Evolutionary conservation across 2,888 invertebrate species (phyloP).

Genomic region (Sipha maydis): DNA sequence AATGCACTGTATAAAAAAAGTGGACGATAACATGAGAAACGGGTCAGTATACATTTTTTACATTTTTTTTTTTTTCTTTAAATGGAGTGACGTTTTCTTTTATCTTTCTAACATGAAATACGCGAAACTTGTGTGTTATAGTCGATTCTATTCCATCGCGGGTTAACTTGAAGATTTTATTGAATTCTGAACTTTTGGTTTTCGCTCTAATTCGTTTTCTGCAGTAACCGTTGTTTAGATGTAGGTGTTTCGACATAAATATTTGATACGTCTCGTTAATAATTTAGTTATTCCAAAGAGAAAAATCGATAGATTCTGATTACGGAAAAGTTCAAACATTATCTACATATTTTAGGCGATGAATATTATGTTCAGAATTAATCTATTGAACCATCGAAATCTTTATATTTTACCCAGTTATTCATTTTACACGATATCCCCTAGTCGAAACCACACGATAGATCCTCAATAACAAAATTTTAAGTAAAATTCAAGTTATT

Average conservation of each 20-base stretch:
- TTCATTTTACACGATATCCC: neutral
- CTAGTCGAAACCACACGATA: neutral
- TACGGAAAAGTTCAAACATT: too few relatives aligned
- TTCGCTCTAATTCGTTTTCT: constrained; percentile 1
- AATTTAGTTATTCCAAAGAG: too few relatives aligned
- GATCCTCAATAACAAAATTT: neutral
- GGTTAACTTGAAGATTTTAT: neutral
- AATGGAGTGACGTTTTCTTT: neutral
- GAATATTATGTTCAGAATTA: too few relatives aligned
- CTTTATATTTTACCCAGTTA: neutral
- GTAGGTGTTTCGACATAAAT: neutral
- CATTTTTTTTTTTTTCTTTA: too few relatives aligned
- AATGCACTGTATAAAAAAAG: neutral
- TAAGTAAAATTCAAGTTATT: too few relatives aligned
- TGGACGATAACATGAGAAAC: neutral
- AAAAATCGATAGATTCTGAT: too few relatives aligned
- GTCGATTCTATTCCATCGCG: neutral
- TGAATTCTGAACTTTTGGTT: constrained; percentile 20
- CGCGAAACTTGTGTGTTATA: neutral
- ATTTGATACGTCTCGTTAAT: too few relatives aligned
- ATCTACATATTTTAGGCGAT: too few relatives aligned
- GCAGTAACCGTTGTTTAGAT: neutral
- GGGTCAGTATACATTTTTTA: neutral
- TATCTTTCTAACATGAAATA: neutral
- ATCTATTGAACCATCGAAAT: too few relatives aligned